phyloP scores from a whole-genome alignment of 2,113 vertebrate genomes.

The Paratilapia polleni region DNA sequence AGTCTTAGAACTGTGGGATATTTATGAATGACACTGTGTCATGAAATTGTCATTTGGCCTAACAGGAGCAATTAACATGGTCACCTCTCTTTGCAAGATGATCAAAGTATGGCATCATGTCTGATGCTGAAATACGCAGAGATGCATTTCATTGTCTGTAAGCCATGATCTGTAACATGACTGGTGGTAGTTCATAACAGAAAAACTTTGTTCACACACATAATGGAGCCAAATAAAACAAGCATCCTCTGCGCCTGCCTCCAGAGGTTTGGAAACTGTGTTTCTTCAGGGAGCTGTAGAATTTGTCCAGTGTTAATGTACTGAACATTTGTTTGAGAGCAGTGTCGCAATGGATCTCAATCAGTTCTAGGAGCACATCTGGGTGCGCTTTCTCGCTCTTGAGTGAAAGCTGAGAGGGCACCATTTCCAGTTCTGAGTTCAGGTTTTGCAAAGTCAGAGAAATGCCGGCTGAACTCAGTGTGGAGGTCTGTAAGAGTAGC shows the following conservation, averaged over 20 bases:
- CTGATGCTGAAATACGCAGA: neutral
- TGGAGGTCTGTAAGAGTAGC: neutral
- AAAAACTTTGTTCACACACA: neutral
- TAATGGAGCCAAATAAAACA: neutral
- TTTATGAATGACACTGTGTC: neutral
- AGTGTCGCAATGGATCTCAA: neutral
- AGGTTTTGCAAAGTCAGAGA: neutral
- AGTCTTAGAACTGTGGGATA: no score
- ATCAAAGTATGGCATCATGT: neutral
- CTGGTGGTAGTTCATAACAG: neutral
- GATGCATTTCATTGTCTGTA: neutral
- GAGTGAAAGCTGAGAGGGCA: neutral
- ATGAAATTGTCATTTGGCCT: neutral
- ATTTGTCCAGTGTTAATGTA: neutral
- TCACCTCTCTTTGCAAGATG: neutral
- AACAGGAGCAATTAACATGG: neutral
- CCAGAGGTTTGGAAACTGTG: neutral
- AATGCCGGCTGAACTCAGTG: neutral
- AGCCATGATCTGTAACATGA: neutral
- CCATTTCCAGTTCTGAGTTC: no score
- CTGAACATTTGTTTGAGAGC: neutral
- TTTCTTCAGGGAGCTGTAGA: neutral
- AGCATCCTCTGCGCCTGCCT: neutral
- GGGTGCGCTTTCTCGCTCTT: accelerated
- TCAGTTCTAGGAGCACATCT: neutral